phyloP scores from a whole-genome alignment of 2,888 invertebrate genomes.

The Hypena proboscidalis region DNA sequence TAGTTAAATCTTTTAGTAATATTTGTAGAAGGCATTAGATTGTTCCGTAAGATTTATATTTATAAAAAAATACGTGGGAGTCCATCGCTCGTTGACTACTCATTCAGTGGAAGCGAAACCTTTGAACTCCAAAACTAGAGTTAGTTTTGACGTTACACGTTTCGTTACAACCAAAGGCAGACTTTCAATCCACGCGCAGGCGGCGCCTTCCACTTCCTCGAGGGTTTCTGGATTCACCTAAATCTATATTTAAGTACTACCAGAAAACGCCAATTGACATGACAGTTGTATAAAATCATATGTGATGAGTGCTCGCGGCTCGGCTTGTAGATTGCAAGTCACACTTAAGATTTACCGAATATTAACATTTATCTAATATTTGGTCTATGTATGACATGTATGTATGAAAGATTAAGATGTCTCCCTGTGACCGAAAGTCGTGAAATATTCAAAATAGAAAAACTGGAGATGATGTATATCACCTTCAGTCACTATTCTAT shows the following conservation, averaged over 20 bases:
- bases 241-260: too few species aligned
- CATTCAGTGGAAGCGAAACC: too few species aligned
- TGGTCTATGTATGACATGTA: constrained; percentile 47
- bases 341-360: too few species aligned
- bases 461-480: constrained; percentile 42
- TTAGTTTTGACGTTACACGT: constrained; percentile 5
- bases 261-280: too few species aligned
- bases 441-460: constrained; percentile 47
- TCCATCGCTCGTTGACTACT: constrained; percentile 5
- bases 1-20: constrained; percentile 30
- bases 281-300: too few species aligned
- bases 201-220: too few species aligned
- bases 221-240: too few species aligned
- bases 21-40: constrained; percentile 34
- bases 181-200: too few species aligned
- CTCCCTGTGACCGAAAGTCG: constrained; percentile 55
- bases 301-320: too few species aligned
- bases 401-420: constrained; percentile 42
- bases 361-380: constrained; percentile 40
- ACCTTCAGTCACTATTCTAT: constrained; percentile 35
- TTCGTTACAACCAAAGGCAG: constrained; percentile 25
- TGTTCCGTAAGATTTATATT: constrained; percentile 21
- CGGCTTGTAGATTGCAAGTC: too few species aligned
- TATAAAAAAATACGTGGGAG: constrained; percentile 14
- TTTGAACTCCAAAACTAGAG: constrained; percentile 1